phyloP scores from a whole-genome alignment of 1,140 invertebrate species.

The Drosophila malerkotliana region DNA sequence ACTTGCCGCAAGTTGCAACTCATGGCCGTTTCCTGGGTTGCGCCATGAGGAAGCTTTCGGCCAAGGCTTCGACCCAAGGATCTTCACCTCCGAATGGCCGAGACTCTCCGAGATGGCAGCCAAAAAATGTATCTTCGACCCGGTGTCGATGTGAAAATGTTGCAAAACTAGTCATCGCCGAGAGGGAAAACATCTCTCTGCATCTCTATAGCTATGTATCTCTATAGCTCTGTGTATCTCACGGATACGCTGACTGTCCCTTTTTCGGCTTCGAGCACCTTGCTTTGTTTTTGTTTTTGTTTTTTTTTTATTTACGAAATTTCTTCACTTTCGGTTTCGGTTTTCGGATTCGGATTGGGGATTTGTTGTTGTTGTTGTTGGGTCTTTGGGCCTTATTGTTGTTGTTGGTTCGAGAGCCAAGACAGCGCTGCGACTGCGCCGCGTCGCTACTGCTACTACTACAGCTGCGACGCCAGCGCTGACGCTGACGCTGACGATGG shows the following conservation, averaged over 20 bases:
- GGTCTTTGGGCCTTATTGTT: too few relatives aligned
- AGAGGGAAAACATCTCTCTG: conserved; percentile 19
- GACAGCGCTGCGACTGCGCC: conserved; percentile 10
- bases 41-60: neutral
- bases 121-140: neutral
- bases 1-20: neutral
- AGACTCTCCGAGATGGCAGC: too few relatives aligned
- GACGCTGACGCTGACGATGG: conserved; percentile 19
- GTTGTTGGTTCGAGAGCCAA: neutral
- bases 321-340: conserved; percentile 67
- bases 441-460: conserved; percentile 32
- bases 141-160: conserved; percentile 46
- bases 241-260: conserved; percentile 4
- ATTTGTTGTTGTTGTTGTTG: too few relatives aligned
- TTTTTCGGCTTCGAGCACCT: conserved; percentile 22
- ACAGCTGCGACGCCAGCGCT: conserved; percentile 19
- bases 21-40: neutral
- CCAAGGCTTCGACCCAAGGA: conserved; percentile 1
- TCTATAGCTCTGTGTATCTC: neutral
- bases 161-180: conserved; percentile 62
- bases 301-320: conserved; percentile 55
- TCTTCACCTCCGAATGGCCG: neutral
- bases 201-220: neutral
- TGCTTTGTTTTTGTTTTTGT: conserved; percentile 20
- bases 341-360: conserved; percentile 19